These are phyloP conservation scores for pig (Sus scrofa) DNA, from an alignment of 2,113 vertebrate species.

Conservation along the genomic window T2T-Sscrofa CM000830.6:77485501-77486000, in stretches of 20 bases:
- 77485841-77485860: background rate
- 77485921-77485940: background rate
- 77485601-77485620: slow-evolving; percentile 47
- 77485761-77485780: slow-evolving; percentile 31
- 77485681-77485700: background rate
- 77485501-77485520: no score
- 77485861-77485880: background rate
- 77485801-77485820: background rate
- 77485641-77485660: slow-evolving; percentile 45
- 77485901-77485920: background rate
- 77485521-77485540: background rate
- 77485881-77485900: background rate
- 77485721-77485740: slow-evolving; percentile 56
- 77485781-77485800: slow-evolving; percentile 36
- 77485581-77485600: background rate
- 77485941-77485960: background rate
- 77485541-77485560: slow-evolving; percentile 9
- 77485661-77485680: slow-evolving; percentile 12
- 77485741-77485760: background rate
- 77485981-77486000: background rate
- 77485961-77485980: background rate
- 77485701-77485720: slow-evolving; percentile 21
- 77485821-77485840: slow-evolving; percentile 20
- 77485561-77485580: slow-evolving; percentile 3
- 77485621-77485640: slow-evolving; percentile 26